Evolutionary conservation across 2,888 invertebrate species (phyloP), one percentile per base, ranked within the genome.

Genomic region (Antheraea yamamai): DNA sequence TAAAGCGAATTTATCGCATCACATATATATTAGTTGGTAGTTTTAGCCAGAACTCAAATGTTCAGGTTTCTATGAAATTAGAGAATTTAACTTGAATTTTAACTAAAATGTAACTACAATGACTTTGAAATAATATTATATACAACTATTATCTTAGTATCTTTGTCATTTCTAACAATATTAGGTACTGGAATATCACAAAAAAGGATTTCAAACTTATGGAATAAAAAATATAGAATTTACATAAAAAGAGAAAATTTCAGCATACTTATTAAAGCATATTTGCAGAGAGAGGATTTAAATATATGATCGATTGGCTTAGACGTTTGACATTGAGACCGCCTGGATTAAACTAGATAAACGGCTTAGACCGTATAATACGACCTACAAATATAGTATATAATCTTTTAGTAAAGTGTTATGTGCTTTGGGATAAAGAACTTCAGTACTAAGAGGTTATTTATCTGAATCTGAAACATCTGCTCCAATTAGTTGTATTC

Each of bases 241-340:
- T 61, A 61, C n/a, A 61, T n/a, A 68, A 52, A 30, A 4, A n/a
- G 20, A 35, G 68, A 52, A 30, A 4, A 55, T 55, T 70, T 55
- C 30, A 72, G 72, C 23, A n/a, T 4, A 64, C 23, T 75, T 23
- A 16, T 30, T 35, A 75, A 58, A 74, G n/a, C 14, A 64, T 66
- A 30, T 23, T 30, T 30, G 26, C 39, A 23, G 72, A 72, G 23
- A n/a, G n/a, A n/a, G 73, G 73, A 77, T 72, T 80, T 79, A 77
- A 78, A 80, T 82, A 81, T 77, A 72, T 58, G 75, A 76, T 80
- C 78, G 77, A 82, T 83, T 75, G 77, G 79, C 76, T 26, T 35
- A 75, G 20, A 70, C 70, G 58, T 76, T 82, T 79, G 52, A 66
- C 64, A 30, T 66, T 66, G 30, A 16, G 16, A 66, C 80, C 73